Evolutionary conservation across 2,797 vertebrate species (phyloP), one percentile per base, ranked within the genome.

Genomic region (Poeciliopsis presidionis): DNA sequence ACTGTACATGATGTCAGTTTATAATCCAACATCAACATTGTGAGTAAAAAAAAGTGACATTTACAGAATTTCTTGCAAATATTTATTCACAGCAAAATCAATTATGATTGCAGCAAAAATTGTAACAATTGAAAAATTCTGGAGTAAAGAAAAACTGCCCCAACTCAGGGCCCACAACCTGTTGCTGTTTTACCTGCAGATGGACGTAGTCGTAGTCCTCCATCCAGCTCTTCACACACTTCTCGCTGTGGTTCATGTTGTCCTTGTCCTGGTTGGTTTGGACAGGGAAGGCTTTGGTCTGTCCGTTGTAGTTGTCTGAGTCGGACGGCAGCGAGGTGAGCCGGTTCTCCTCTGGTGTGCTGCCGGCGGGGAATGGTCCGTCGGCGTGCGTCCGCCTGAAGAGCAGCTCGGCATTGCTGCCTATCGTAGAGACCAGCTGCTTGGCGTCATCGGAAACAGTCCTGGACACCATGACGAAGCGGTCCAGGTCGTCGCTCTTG

Each of bases 131-230:
- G 25, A 25, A n/a, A 55, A n/a, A 53, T 53, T 3, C 22, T 53
- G 51, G 22, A n/a, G 53, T 55, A 12, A 25, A 55, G 53, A 12
- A 55, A n/a, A 55, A 0, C 25, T 55, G 9, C 6, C 25, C 22
- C 53, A 49, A 18, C 47, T 49, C 14, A 20, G 47, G 14, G 14
- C 55, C 12, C 22, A 33, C 55, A 63, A 4, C 18, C 36, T 39
- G 33, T 33, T 28, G 45, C 16, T 51, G 16, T 14, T 41, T 87
- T 82, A 99, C 98, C 97, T 99, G 98, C 55, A 99, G 91, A 81
- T 99, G 98, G 1, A 99, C 98, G 0, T 99, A 99, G 41, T 99
- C 98, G 0, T 99, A 99, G 73, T 99, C 98, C 83, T 99, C 98
- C 98, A 99, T 99, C 98, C 98, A 99, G 95, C 98, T 99, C 74